phyloP scores from a whole-genome alignment of 2,797 vertebrate genomes.

The Propithecus perrieri region DNA sequence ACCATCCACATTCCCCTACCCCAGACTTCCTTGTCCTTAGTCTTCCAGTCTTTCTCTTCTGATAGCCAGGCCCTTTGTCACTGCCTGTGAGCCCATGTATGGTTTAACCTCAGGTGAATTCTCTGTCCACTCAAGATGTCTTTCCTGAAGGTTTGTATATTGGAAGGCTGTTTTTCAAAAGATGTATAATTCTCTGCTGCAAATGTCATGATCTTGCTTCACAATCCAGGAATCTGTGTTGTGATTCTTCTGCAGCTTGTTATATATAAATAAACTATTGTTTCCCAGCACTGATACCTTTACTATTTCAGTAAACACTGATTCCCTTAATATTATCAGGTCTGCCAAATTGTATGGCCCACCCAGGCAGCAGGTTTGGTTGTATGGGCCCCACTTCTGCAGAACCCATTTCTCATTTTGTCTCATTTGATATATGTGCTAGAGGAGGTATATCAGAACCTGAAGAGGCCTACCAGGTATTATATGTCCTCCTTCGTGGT shows the following conservation, averaged over 20 bases:
- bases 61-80: background rate
- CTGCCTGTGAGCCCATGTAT: background rate
- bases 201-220: background rate
- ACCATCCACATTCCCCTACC: background rate
- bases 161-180: background rate
- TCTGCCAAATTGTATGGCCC: background rate
- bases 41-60: background rate
- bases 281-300: background rate
- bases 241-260: background rate
- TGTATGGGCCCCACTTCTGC: background rate
- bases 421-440: background rate
- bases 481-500: background rate
- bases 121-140: background rate
- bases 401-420: background rate
- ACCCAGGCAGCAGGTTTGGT: background rate
- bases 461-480: background rate
- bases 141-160: background rate
- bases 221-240: background rate
- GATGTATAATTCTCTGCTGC: background rate
- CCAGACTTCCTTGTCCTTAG: background rate
- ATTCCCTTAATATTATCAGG: background rate
- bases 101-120: background rate
- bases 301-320: background rate
- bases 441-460: background rate
- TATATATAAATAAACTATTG: background rate